A percentile compares a stretch with the other conserved stretches of the same genome.
phyloP scores from a whole-genome alignment of 2,113 vertebrate species.

The Struthidea cinerea region DNA sequence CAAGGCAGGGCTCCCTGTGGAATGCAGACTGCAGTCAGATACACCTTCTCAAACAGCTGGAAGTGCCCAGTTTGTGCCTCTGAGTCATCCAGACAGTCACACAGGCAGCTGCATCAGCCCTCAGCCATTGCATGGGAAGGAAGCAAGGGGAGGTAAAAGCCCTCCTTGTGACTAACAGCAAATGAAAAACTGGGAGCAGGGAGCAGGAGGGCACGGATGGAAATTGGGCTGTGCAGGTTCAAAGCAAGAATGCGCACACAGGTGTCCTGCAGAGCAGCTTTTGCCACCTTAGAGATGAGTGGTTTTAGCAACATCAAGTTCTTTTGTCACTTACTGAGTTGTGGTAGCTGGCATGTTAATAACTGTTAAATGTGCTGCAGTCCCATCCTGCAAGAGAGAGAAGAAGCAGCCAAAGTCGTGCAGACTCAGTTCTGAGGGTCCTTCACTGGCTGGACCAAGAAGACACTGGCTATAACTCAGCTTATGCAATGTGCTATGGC shows the following conservation, averaged over 20 bases:
- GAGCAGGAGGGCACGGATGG: not conserved
- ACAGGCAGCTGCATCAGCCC: not conserved
- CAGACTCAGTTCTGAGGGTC: not conserved
- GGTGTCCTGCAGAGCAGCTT: not conserved
- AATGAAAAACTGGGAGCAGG: not conserved
- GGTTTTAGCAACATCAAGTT: not conserved
- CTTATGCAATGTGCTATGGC: not conserved
- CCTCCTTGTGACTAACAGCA: not conserved
- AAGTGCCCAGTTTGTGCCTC: not conserved
- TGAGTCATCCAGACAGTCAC: not conserved
- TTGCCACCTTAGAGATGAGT: not conserved
- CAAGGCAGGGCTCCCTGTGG: not conserved
- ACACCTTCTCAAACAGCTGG: not conserved
- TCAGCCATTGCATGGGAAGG: not conserved
- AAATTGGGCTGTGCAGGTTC: not conserved
- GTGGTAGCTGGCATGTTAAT: slow-evolving; percentile 52
- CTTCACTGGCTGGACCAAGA: not conserved
- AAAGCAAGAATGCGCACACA: not conserved
- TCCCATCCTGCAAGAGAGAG: slow-evolving; percentile 36
- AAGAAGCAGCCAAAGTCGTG: not conserved
- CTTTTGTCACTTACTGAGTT: slow-evolving; percentile 38
- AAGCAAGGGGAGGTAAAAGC: not conserved
- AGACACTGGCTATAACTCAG: not conserved
- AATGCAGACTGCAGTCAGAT: not conserved
- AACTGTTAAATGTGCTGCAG: slow-evolving; percentile 49